Conservation (phyloP, 2,888 invertebrate genomes). For the Esperia sulphurella region DNA sequence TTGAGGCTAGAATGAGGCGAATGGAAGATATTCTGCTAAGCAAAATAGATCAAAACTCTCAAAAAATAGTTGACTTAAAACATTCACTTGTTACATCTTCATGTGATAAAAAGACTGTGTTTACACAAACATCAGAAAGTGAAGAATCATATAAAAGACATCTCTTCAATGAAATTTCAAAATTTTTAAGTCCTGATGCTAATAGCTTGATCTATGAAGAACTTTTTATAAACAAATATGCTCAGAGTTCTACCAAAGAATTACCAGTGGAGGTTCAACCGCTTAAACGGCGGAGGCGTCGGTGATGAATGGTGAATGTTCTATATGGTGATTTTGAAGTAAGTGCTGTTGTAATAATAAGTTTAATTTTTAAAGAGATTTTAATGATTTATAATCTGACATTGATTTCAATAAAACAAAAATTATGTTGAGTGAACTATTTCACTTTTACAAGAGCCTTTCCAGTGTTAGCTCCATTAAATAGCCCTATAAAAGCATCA, state of each 20-base stretch:
- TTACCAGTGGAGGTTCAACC: not conserved
- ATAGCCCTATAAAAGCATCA: slow-evolving; percentile 81
- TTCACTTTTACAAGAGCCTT: slow-evolving; percentile 82
- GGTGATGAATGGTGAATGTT: slow-evolving; percentile 22
- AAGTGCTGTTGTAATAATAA: slow-evolving; percentile 1
- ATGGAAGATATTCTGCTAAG: slow-evolving; percentile 55
- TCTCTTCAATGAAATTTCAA: slow-evolving; percentile 58
- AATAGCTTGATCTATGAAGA: slow-evolving; percentile 64
- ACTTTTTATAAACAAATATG: slow-evolving; percentile 54
- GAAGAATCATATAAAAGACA: slow-evolving; percentile 47
- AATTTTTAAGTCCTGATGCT: slow-evolving; percentile 50
- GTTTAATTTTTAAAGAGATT: too few species aligned
- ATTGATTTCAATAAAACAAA: not conserved
- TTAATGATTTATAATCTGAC: not conserved
- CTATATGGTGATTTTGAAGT: slow-evolving; percentile 3
- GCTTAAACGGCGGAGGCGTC: slow-evolving; percentile 37
- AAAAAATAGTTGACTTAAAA: slow-evolving; percentile 49
- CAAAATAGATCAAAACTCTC: slow-evolving; percentile 61
- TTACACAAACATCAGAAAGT: slow-evolving; percentile 40
- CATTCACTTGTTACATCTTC: slow-evolving; percentile 21
- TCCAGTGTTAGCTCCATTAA: slow-evolving; percentile 81
- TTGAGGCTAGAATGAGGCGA: slow-evolving; percentile 54
- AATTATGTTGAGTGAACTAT: slow-evolving; percentile 14
- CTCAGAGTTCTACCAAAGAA: slow-evolving; percentile 11
- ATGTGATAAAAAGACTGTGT: slow-evolving; percentile 19